A percentile compares a stretch with the other conserved stretches of the same genome.
Evolutionary conservation across 2,797 vertebrate species (phyloP).

Genomic region (Hybognathus amarus): DNA sequence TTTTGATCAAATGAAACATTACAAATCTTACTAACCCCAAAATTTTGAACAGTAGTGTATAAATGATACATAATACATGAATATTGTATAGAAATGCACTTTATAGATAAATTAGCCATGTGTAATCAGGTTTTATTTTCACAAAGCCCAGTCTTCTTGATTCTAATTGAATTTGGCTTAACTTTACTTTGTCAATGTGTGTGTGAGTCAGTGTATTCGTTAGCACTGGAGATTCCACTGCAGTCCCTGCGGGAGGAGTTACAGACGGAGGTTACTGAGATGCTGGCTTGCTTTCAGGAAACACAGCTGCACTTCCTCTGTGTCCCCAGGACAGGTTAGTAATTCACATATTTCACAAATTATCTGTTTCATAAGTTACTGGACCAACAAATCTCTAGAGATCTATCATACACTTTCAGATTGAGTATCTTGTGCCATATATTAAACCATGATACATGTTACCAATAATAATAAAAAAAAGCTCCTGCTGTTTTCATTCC

Average conservation of each 20-base stretch:
- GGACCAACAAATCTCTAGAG: neutral
- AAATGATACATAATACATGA: neutral
- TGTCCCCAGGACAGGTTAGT: slow-evolving; percentile 77
- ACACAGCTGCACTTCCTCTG: slow-evolving; percentile 76
- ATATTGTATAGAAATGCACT: neutral
- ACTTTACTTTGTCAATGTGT: slow-evolving; percentile 1
- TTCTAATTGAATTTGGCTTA: neutral
- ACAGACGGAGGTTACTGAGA: slow-evolving; percentile 74
- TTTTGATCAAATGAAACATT: neutral
- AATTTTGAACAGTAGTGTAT: neutral
- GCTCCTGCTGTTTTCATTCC: neutral
- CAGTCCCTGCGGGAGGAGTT: slow-evolving; percentile 79
- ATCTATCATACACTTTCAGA: neutral
- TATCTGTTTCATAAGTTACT: neutral
- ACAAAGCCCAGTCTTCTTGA: neutral
- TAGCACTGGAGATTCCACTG: slow-evolving; percentile 72
- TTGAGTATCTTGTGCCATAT: neutral
- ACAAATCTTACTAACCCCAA: neutral
- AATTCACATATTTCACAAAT: neutral
- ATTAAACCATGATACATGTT: neutral
- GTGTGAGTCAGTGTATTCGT: slow-evolving; percentile 73
- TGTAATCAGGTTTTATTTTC: neutral
- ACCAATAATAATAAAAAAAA: neutral
- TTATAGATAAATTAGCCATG: neutral
- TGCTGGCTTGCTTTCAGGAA: slow-evolving; percentile 78